Conservation (phyloP, 2,113 vertebrate species). For the Sinocyclocheilus anophthalmus region DNA sequence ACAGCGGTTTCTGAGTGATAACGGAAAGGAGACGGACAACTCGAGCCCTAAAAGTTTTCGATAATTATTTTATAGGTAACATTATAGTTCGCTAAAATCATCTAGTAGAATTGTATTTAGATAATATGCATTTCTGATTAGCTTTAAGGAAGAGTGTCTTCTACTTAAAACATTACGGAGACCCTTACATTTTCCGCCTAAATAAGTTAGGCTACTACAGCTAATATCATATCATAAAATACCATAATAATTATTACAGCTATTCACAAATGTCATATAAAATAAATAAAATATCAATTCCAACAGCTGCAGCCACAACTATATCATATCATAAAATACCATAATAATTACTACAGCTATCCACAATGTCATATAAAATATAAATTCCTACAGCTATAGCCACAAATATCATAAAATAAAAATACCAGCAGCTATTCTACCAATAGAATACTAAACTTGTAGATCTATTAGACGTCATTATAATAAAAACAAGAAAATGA, state of each 20-base stretch:
- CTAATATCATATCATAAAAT: background rate
- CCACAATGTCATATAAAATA: background rate
- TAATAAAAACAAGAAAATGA: too few species aligned
- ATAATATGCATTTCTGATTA: background rate
- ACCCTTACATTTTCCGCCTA: background rate
- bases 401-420: background rate
- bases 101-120: background rate
- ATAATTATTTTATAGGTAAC: background rate
- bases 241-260: background rate
- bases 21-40: slow-evolving; percentile 17
- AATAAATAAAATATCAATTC: background rate
- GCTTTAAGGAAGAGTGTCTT: background rate
- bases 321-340: background rate
- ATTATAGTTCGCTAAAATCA: background rate
- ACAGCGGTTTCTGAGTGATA: slow-evolving; percentile 16
- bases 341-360: background rate
- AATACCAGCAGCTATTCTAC: too few species aligned
- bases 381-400: background rate
- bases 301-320: background rate
- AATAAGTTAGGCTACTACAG: background rate
- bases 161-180: background rate
- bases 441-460: background rate
- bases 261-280: background rate
- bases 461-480: background rate
- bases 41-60: background rate